A percentile compares a stretch with the other conserved stretches of the same genome.
Conservation (phyloP, 2,888 invertebrate genomes). For the Sphaerophoria taeniata region DNA sequence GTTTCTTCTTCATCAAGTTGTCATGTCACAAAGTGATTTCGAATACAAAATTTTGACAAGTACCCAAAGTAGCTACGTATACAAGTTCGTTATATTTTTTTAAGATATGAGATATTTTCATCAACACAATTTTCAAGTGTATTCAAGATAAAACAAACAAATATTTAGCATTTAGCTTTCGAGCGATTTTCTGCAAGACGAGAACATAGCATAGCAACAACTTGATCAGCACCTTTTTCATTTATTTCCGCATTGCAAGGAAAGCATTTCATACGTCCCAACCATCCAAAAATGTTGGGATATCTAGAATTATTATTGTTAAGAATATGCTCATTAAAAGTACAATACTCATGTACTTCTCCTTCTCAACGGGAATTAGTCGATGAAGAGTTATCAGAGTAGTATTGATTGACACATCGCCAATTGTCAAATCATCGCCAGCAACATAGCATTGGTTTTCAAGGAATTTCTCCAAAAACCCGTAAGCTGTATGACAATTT, state of each 20-base stretch:
- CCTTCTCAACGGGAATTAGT: constrained; percentile 79
- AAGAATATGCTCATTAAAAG: background rate
- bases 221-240: constrained; percentile 78
- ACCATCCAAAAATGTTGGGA: constrained; percentile 78
- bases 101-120: no score
- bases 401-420: constrained; percentile 83
- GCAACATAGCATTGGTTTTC: constrained; percentile 78
- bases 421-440: constrained; percentile 80
- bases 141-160: no score
- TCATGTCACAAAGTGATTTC: no score
- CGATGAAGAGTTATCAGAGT: constrained; percentile 81
- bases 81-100: no score
- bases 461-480: constrained; percentile 80
- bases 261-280: constrained; percentile 78
- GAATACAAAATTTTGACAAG: no score
- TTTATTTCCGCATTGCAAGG: constrained; percentile 80
- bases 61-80: no score
- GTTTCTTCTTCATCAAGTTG: no score
- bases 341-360: constrained; percentile 62
- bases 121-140: no score
- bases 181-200: no score
- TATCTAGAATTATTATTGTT: constrained; percentile 70
- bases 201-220: no score
- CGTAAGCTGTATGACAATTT: constrained; percentile 79
- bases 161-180: no score